phyloP scores from a whole-genome alignment of 2,888 invertebrate species.

The Ecdyonurus torrentis region DNA sequence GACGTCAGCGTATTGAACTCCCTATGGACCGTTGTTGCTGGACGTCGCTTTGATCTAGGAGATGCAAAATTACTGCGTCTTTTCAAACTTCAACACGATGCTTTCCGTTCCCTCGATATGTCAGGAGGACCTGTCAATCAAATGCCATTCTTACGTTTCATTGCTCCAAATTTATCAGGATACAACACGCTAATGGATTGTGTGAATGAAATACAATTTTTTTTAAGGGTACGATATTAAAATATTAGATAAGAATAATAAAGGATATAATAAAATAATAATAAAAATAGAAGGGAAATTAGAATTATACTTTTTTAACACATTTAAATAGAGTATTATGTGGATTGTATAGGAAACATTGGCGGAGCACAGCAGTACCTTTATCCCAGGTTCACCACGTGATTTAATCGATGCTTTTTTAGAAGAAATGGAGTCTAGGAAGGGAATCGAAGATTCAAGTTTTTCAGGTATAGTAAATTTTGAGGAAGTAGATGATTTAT shows the following conservation, averaged over 20 bases:
- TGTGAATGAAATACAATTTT: constrained; percentile 34
- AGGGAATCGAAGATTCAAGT: constrained; percentile 26
- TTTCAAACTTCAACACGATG: constrained; percentile 1
- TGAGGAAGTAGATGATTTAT: too few relatives aligned
- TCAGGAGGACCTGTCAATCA: constrained; percentile 52
- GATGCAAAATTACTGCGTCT: not conserved
- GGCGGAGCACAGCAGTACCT: constrained; percentile 16
- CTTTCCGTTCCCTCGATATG: constrained; percentile 26
- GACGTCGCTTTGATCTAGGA: not conserved
- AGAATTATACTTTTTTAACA: not conserved
- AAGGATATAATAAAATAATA: not conserved
- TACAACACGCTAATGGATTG: constrained; percentile 36
- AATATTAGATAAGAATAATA: not conserved
- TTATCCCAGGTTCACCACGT: constrained; percentile 16
- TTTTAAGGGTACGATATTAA: constrained; percentile 29
- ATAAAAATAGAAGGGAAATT: not conserved
- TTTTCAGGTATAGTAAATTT: constrained; percentile 30
- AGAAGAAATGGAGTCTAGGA: constrained; percentile 33
- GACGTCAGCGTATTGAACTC: constrained; percentile 5
- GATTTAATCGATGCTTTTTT: constrained; percentile 51
- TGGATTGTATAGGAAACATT: constrained; percentile 20
- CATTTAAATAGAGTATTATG: not conserved
- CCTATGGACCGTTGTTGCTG: constrained; percentile 7
- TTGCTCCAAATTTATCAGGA: constrained; percentile 44
- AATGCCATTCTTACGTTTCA: constrained; percentile 44